These are phyloP conservation scores for Avahi laniger DNA, from an alignment of 2,797 vertebrate genomes.

Conservation along the genomic window DNA sequence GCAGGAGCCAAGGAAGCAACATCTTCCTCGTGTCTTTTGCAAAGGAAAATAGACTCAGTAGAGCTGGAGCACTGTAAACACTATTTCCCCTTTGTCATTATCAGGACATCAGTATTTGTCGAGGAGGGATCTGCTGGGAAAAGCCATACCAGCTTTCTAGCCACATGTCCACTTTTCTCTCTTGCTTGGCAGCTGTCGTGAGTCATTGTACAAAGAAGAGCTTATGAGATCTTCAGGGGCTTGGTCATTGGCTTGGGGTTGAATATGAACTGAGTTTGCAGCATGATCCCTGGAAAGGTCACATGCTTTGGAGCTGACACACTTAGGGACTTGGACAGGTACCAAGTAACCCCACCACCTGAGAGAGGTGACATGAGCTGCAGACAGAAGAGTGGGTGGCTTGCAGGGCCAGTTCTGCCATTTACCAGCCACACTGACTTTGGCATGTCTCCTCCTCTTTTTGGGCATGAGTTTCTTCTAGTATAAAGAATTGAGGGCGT, in stretches of 20 bases:
- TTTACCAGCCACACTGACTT: background rate
- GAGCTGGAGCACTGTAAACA: too few relatives aligned
- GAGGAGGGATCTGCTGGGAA: background rate
- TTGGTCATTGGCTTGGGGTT: background rate
- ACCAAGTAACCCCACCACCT: background rate
- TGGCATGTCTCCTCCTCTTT: background rate
- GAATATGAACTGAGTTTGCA: background rate
- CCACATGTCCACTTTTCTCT: background rate
- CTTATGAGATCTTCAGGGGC: background rate
- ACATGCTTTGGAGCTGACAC: background rate
- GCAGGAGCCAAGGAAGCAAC: background rate
- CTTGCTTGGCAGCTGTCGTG: background rate
- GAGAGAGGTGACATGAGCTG: background rate
- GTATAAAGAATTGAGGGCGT: fast-evolving
- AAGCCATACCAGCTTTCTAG: background rate
- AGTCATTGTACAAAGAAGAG: background rate
- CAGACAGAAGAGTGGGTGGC: background rate
- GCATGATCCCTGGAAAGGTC: background rate
- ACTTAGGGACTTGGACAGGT: background rate
- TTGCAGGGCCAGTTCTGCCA: background rate
- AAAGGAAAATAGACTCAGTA: background rate
- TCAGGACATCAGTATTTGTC: background rate
- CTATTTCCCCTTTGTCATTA: background rate
- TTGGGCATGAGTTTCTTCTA: background rate
- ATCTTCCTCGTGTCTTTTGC: background rate